Conservation (phyloP, 2,797 vertebrate genomes). For the Acrossocheilus fasciatus region DNA sequence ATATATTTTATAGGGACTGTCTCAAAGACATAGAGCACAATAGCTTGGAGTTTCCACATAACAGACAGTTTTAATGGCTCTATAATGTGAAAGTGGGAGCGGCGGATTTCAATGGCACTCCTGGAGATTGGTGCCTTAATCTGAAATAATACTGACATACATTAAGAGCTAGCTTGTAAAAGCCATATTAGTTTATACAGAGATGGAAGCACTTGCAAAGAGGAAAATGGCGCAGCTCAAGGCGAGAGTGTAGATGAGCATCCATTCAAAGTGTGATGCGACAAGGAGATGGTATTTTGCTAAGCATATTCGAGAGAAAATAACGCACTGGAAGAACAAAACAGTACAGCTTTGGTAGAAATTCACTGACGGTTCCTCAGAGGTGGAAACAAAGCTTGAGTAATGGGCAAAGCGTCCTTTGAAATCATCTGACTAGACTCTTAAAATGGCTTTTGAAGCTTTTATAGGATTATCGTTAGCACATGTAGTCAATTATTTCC, state of each 20-base stretch:
- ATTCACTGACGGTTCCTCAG: constrained; percentile 28
- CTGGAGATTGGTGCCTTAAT: constrained; percentile 28
- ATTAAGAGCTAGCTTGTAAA: constrained; percentile 39
- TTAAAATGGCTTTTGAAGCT: constrained; percentile 66
- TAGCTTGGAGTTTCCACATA: constrained; percentile 25
- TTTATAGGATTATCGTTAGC: constrained; percentile 65
- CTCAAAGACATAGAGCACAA: constrained; percentile 45
- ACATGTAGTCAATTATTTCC: constrained; percentile 78
- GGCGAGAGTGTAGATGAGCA: background rate
- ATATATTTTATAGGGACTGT: constrained; percentile 47
- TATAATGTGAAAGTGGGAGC: constrained; percentile 39
- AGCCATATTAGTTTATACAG: constrained; percentile 32
- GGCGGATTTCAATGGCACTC: constrained; percentile 18
- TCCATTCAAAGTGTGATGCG: constrained; percentile 1
- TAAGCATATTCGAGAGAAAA: background rate
- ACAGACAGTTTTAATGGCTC: constrained; percentile 42
- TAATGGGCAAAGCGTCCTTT: constrained; percentile 48
- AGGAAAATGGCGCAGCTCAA: background rate
- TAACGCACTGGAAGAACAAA: background rate
- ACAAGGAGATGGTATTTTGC: background rate
- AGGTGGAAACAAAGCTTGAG: constrained; percentile 46
- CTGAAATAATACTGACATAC: constrained; percentile 40
- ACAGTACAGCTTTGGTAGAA: background rate
- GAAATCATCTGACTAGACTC: constrained; percentile 55
- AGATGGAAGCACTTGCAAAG: constrained; percentile 29